Base-by-base conservation (phyloP, 2,113 vertebrate genomes). In the pig (Sus scrofa) region DNA sequence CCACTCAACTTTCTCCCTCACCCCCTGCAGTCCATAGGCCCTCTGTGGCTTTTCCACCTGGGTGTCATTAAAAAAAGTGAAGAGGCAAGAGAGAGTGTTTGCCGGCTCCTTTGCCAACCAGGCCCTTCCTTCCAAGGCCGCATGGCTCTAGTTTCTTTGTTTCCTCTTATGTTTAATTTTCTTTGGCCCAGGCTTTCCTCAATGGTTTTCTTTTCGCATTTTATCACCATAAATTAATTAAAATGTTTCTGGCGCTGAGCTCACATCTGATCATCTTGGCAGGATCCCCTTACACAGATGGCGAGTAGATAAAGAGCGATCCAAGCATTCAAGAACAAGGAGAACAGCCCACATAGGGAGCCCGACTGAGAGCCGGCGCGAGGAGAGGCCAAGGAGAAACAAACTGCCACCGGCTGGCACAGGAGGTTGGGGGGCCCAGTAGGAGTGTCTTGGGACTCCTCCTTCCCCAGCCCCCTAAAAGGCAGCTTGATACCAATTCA, bases 191-290 rank as follows among this genome's bases (percentile, higher is more conserved):
- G 84, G 62, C 84, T 97, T 97, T 97, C 96, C 94, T 94, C 97
- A 22, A 89, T 96, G 95, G 86, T 87, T 98, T 98, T 97, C 91
- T 95, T 96, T 97, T 96, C 97, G n/a, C 78, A 94, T 98, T 98
- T 97, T 98, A 97, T 97, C 97, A 95, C 82, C 96, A 95, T 96
- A 97, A 97, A 97, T 98, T 97, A 97, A 98, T 97, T 93, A 95
- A 97, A 98, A 97, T 83, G 70, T 97, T 91, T 77, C 96, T 97
- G 91, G 97, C 96, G 2, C 90, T 73, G 95, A 96, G 88, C 96
- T 87, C 95, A 90, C 0, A 14, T 94, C 97, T 98, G 97, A 98
- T 96, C 87, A 83, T 97, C 94, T 97, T 98, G 96, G 97, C 96
- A 98, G 96, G 68, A 97, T 90, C 94, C 90, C 87, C 94, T 98